Evolutionary conservation across 2,888 invertebrate species (phyloP).

Genomic region (Coronaproctus castanopsis): DNA sequence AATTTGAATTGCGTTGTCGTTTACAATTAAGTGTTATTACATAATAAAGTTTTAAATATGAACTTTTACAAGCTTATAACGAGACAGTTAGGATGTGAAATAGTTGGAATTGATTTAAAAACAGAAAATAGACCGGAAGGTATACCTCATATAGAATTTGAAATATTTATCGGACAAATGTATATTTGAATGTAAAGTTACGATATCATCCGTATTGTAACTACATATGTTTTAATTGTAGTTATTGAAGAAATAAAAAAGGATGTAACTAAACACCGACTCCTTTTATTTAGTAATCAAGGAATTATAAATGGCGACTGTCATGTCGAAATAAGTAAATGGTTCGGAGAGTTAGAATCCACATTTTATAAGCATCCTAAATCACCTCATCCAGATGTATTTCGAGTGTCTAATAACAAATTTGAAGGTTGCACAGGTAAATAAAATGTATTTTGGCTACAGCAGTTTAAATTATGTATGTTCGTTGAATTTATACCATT

Average conservation of each 20-base stretch:
- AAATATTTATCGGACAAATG: background rate
- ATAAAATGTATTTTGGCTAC: background rate
- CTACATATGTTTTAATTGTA: slow-evolving; percentile 14
- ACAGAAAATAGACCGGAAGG: slow-evolving; percentile 22
- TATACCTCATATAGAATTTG: slow-evolving; percentile 8
- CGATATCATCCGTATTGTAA: background rate
- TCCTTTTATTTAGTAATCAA: slow-evolving; percentile 23
- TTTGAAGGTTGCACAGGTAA: slow-evolving; percentile 23
- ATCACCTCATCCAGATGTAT: slow-evolving; percentile 24
- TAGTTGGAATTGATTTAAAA: slow-evolving; percentile 21
- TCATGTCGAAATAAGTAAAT: slow-evolving; percentile 23
- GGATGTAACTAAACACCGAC: slow-evolving; percentile 21
- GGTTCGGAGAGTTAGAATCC: slow-evolving; percentile 24
- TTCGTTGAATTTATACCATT: too few species aligned
- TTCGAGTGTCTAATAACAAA: slow-evolving; percentile 23
- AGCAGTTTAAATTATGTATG: too few species aligned
- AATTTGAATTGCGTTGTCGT: too few species aligned
- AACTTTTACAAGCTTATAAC: slow-evolving; percentile 19
- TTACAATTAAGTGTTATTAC: too few species aligned
- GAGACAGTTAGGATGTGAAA: slow-evolving; percentile 22
- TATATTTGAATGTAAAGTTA: too few species aligned
- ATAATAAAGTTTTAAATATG: background rate
- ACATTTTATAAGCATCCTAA: slow-evolving; percentile 23
- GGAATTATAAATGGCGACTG: slow-evolving; percentile 21
- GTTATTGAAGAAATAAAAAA: slow-evolving; percentile 22